These are phyloP conservation scores for Sericinus montela DNA, from an alignment of 2,888 invertebrate species.

Conservation along the genomic window DNA sequence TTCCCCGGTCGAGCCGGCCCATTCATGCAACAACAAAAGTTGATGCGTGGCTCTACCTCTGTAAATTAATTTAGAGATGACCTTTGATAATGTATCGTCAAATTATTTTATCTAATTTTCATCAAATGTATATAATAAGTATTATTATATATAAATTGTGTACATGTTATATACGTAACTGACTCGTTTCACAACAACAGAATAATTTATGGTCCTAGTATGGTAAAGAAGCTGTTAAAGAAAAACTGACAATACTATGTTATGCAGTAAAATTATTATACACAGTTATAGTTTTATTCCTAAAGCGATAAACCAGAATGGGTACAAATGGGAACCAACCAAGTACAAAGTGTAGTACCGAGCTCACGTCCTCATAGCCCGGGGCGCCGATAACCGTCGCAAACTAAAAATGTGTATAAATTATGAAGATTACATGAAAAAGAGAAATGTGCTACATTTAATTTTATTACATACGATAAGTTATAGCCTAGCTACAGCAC, in stretches of 20 bases:
- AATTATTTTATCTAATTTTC: no score
- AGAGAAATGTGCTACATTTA: conserved; percentile 79
- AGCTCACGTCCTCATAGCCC: conserved; percentile 37
- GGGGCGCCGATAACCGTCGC: conserved; percentile 65
- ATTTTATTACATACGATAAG: conserved; percentile 78
- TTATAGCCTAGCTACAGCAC: conserved; percentile 70
- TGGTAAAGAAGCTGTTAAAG: no score
- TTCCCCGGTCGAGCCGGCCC: no score
- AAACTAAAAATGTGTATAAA: conserved; percentile 76
- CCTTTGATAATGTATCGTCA: no score
- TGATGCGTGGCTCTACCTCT: no score
- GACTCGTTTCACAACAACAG: no score
- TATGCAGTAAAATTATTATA: neutral
- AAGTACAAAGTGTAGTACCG: conserved; percentile 31
- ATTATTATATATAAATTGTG: no score
- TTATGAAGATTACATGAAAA: conserved; percentile 78
- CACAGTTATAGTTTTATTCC: conserved; percentile 28
- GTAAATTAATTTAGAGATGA: no score
- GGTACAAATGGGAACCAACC: conserved; percentile 24
- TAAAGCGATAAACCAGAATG: conserved; percentile 30
- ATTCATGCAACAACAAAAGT: no score
- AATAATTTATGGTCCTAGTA: no score
- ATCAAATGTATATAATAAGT: no score
- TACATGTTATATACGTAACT: no score
- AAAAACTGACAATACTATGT: neutral